phyloP scores from a whole-genome alignment of 2,113 vertebrate species.

The Guaruba guarouba region DNA sequence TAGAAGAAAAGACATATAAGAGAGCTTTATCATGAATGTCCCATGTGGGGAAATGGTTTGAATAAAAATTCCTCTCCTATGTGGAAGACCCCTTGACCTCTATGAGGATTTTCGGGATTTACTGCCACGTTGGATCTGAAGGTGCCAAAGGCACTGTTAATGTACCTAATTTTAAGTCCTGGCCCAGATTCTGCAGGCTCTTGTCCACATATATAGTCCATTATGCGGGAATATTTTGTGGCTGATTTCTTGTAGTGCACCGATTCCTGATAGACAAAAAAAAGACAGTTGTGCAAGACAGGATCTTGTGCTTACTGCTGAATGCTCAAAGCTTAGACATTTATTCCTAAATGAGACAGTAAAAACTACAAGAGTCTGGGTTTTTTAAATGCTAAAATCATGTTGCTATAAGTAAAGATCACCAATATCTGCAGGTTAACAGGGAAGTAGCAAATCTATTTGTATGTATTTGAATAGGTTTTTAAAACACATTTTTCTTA shows the following conservation, averaged over 20 bases:
- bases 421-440: not conserved
- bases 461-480: not conserved
- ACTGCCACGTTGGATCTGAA: not conserved
- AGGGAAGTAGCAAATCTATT: not conserved
- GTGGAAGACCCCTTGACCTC: constrained; percentile 32
- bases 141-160: not conserved
- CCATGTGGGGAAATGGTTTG: not conserved
- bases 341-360: not conserved
- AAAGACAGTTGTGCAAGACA: not conserved
- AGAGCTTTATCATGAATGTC: not conserved
- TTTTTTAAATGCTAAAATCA: not conserved
- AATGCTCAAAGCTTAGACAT: not conserved
- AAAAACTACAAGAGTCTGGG: not conserved
- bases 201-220: not conserved
- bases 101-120: not conserved
- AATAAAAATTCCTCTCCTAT: constrained; percentile 7
- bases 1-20: not conserved
- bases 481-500: not conserved
- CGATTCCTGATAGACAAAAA: not conserved
- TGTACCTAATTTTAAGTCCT: constrained; percentile 2
- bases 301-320: not conserved
- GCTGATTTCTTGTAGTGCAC: not conserved
- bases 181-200: not conserved
- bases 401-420: not conserved
- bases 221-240: not conserved